Evolutionary conservation across 2,888 invertebrate genomes (phyloP).

Genomic region (Lithophane leautieri): DNA sequence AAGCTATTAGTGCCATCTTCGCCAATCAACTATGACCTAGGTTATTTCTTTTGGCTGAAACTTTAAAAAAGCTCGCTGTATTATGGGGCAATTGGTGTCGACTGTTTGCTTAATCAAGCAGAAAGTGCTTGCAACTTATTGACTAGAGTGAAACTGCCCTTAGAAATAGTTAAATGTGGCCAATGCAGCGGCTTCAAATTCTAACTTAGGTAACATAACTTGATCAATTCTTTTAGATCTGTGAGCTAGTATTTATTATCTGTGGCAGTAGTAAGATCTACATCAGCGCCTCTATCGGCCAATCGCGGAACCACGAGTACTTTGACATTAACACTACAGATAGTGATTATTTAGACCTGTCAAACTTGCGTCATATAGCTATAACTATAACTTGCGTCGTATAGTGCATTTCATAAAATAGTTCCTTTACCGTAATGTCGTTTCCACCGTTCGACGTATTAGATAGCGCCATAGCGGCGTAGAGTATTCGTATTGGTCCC

Average conservation of each 20-base stretch:
- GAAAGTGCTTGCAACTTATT: no score
- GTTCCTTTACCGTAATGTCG: no score
- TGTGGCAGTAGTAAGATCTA: not conserved
- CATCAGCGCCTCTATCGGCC: not conserved
- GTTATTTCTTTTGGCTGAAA: no score
- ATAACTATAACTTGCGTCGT: no score
- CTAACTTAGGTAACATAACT: not conserved
- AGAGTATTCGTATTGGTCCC: no score
- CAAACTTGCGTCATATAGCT: slow-evolving; percentile 2
- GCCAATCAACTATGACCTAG: not conserved
- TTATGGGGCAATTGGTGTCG: not conserved
- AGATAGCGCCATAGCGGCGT: no score
- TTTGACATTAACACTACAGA: not conserved
- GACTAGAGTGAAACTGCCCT: not conserved
- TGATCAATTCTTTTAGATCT: not conserved
- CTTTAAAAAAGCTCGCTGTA: not conserved
- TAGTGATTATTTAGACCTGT: slow-evolving; percentile 3
- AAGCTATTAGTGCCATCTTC: not conserved
- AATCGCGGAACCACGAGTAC: not conserved
- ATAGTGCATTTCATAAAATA: no score
- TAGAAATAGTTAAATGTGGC: not conserved
- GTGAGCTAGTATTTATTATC: no score
- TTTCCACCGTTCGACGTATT: no score
- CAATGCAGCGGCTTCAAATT: no score
- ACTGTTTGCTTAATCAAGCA: no score